Evolutionary conservation across 2,888 invertebrate genomes (phyloP).

Genomic region (Holacanthella duospinosa): DNA sequence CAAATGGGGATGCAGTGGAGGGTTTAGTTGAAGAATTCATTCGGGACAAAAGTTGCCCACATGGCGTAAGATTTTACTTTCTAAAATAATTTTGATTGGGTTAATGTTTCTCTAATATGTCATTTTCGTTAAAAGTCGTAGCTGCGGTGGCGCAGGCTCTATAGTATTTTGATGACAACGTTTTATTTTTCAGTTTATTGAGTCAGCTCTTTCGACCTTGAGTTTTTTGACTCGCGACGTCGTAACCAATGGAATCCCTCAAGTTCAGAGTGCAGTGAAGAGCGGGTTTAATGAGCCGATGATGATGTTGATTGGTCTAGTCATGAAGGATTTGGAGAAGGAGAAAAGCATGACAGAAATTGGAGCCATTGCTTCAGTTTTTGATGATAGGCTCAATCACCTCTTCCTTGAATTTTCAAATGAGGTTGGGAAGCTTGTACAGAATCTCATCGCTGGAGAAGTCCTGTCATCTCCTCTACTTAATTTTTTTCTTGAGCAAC

Average conservation of each 20-base stretch:
- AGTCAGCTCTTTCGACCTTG: conserved; percentile 75
- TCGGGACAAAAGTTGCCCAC: conserved; percentile 67
- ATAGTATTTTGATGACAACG: too few species aligned
- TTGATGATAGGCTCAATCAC: conserved; percentile 58
- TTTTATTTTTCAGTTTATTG: conserved; percentile 58
- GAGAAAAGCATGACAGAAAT: conserved; percentile 76
- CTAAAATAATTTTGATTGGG: neutral
- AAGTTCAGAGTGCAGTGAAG: conserved; percentile 54
- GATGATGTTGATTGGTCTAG: conserved; percentile 72
- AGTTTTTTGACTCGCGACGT: conserved; percentile 72
- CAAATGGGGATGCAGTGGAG: conserved; percentile 29
- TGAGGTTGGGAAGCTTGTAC: conserved; percentile 66
- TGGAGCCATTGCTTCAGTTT: conserved; percentile 63
- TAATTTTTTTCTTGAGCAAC: conserved; percentile 58
- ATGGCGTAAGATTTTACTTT: conserved; percentile 47
- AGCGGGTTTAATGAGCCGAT: conserved; percentile 72
- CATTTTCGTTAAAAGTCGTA: too few species aligned
- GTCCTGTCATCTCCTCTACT: conserved; percentile 58
- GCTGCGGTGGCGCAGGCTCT: too few species aligned
- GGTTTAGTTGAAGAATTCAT: conserved; percentile 44
- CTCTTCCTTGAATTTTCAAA: conserved; percentile 65
- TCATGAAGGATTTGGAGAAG: conserved; percentile 72
- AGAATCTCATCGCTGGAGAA: conserved; percentile 63
- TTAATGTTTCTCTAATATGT: too few species aligned
- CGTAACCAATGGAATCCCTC: conserved; percentile 57